Evolutionary conservation across 2,113 vertebrate species (phyloP).

Genomic region (Hippopotamus amphibius): DNA sequence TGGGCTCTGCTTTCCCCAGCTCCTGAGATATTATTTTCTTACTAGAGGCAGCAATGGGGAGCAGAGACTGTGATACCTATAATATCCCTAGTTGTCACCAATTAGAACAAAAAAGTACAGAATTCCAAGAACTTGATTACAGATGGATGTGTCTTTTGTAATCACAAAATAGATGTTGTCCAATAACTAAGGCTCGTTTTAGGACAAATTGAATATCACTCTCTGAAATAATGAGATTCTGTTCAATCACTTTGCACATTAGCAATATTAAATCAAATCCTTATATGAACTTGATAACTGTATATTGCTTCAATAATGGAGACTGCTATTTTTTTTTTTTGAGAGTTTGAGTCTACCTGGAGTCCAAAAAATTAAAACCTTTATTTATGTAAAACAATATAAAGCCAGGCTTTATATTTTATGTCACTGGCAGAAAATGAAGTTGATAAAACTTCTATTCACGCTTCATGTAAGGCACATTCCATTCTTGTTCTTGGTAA

Average conservation of each 20-base stretch:
- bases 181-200: not conserved
- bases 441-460: not conserved
- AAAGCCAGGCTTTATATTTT: not conserved
- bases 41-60: fast-evolving
- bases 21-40: not conserved
- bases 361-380: not conserved
- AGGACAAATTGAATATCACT: not conserved
- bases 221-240: not conserved
- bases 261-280: not conserved
- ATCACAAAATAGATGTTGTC: not conserved
- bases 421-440: not conserved
- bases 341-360: not conserved
- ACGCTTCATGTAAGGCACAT: not conserved
- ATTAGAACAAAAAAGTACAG: not conserved
- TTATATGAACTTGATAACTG: not conserved
- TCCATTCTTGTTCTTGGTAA: not conserved
- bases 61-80: not conserved
- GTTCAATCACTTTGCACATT: not conserved
- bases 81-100: not conserved
- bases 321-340: not conserved
- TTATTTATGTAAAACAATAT: not conserved
- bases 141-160: not conserved
- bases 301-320: not conserved
- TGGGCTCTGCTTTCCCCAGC: not conserved
- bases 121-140: not conserved